Percentiles rank a stretch among this genome's conserved stretches.
Evolutionary conservation across 2,113 vertebrate genomes (phyloP).

Genomic region (Rhinolophus ferrumequinum): DNA sequence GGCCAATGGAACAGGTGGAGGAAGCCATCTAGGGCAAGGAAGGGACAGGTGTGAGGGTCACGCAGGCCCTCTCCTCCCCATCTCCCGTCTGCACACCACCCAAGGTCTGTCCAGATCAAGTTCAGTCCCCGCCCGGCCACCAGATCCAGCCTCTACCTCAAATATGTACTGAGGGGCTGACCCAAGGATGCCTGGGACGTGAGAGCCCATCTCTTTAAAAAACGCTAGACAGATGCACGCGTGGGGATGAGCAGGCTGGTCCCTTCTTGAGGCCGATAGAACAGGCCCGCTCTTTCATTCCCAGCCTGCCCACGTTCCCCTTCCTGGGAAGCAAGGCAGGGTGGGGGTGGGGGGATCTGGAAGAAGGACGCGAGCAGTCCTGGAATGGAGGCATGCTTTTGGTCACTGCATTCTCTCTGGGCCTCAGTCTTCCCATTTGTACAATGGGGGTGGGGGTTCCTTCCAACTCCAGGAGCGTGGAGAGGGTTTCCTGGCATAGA

Average conservation of each 20-base stretch:
- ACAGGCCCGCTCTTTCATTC: not conserved
- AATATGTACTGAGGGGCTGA: not conserved
- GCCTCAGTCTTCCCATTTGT: not conserved
- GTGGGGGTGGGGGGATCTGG: no score
- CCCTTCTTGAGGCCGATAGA: not conserved
- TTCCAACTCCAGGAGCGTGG: no score
- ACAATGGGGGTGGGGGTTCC: not conserved
- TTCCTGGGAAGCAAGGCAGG: not conserved
- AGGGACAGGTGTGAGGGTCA: not conserved
- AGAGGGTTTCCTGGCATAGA: not conserved
- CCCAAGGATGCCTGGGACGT: not conserved
- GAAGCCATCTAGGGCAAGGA: slow-evolving; percentile 71
- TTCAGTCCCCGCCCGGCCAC: not conserved
- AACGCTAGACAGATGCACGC: not conserved
- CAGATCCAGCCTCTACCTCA: not conserved
- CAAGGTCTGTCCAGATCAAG: no score
- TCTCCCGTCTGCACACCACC: not conserved
- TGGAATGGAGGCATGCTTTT: fast-evolving
- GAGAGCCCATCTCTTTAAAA: not conserved
- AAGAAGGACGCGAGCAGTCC: not conserved
- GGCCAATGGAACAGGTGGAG: slow-evolving; percentile 69
- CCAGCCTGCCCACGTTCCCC: not conserved
- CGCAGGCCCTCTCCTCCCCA: fast-evolving
- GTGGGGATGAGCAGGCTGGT: not conserved
- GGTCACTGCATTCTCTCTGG: not conserved